Evolutionary conservation across 1,140 invertebrate species (phyloP).

Genomic region (Halesus radiatus): DNA sequence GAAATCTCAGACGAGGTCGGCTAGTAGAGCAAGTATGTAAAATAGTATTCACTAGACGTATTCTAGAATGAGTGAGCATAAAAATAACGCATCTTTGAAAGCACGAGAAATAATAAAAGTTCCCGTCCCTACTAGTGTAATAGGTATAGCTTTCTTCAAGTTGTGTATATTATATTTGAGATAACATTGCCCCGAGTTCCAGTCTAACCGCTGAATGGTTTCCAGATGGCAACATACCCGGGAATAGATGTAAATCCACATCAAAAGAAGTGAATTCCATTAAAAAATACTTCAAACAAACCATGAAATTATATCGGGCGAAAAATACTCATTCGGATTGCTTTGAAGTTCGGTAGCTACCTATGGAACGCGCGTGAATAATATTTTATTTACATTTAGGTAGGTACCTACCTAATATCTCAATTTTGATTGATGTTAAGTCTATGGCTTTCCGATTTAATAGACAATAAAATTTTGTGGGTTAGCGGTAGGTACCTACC

Average conservation of each 20-base stretch:
- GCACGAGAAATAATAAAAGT: not conserved
- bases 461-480: no score
- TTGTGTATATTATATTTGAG: conserved; percentile 21
- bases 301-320: conserved; percentile 10
- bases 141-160: not conserved
- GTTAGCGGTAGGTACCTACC: no score
- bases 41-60: no score
- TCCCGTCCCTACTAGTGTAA: not conserved
- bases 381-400: not conserved
- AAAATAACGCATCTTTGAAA: not conserved
- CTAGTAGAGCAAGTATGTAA: no score
- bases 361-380: not conserved
- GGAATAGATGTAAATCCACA: conserved; percentile 33
- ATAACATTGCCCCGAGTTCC: not conserved
- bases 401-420: no score
- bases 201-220: conserved; percentile 9
- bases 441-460: no score
- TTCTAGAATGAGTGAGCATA: no score
- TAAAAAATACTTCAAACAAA: conserved; percentile 36
- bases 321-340: not conserved
- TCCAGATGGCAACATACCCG: conserved; percentile 32
- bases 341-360: conserved; percentile 26
- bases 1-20: no score
- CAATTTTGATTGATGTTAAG: no score
- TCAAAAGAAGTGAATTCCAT: conserved; percentile 28